Evolutionary conservation across 2,797 vertebrate genomes (phyloP).

Genomic region (Lepus oiostolus): DNA sequence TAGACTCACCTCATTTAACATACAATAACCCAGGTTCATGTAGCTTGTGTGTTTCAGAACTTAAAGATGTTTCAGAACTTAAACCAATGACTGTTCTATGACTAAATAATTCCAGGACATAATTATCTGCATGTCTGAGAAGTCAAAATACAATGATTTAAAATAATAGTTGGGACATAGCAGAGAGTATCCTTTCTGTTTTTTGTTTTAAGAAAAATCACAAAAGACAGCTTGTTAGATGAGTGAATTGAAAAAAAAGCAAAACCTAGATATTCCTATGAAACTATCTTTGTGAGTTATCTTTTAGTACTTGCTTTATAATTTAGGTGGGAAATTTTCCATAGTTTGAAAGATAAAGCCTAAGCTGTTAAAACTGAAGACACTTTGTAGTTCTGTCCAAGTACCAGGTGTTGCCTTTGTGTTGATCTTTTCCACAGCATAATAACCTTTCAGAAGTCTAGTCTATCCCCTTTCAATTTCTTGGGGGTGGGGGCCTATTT

Average conservation of each 20-base stretch:
- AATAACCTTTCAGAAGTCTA: background rate
- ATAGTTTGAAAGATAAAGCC: background rate
- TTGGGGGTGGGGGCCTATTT: background rate
- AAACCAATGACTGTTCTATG: background rate
- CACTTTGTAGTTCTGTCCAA: background rate
- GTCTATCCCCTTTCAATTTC: background rate
- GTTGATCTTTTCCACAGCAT: background rate
- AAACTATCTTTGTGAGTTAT: slow-evolving; percentile 13
- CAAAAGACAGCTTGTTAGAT: background rate
- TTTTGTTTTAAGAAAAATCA: background rate
- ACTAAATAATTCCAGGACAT: background rate
- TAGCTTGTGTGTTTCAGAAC: background rate
- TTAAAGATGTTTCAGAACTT: background rate
- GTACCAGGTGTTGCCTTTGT: background rate
- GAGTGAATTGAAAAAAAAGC: too few species aligned
- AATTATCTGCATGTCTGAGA: background rate
- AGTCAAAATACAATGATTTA: background rate
- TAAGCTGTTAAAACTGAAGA: slow-evolving; percentile 40
- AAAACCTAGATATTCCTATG: background rate
- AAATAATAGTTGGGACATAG: background rate
- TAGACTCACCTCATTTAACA: background rate
- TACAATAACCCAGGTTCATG: background rate
- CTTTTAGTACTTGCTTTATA: background rate
- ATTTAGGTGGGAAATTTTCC: slow-evolving; percentile 14
- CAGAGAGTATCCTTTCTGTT: background rate